Evolutionary conservation across 2,888 invertebrate species (phyloP).

Genomic region (Phaonia tiefii): DNA sequence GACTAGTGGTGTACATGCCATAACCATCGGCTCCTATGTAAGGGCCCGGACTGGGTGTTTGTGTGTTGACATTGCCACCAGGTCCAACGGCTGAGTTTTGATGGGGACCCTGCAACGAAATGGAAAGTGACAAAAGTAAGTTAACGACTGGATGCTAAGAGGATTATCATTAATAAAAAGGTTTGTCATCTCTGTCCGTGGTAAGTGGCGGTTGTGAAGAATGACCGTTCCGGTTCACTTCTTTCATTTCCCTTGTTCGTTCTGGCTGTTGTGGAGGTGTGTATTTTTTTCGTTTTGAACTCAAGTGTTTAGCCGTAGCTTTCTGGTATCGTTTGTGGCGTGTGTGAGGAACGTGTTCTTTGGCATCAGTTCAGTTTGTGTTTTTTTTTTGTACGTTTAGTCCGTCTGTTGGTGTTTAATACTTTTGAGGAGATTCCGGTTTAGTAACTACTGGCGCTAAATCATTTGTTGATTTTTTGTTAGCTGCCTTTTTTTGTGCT

Average conservation of each 20-base stretch:
- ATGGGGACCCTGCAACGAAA: conserved; percentile 74
- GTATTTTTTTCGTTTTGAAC: conserved; percentile 25
- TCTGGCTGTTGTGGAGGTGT: conserved; percentile 58
- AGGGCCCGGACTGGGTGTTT: conserved; percentile 80
- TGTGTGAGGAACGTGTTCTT: conserved; percentile 64
- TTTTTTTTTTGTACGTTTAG: conserved; percentile 32
- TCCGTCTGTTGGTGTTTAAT: conserved; percentile 27
- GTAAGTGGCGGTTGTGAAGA: background rate
- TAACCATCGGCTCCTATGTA: conserved; percentile 80
- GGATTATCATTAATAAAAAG: conserved; percentile 21
- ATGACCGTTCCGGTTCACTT: background rate
- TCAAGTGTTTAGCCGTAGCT: background rate
- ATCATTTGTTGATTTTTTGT: conserved; percentile 59
- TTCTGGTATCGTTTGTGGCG: conserved; percentile 46
- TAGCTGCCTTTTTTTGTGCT: conserved; percentile 50
- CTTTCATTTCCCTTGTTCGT: too few relatives aligned
- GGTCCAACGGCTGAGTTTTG: conserved; percentile 70
- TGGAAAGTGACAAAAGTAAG: conserved; percentile 38
- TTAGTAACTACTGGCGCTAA: conserved; percentile 66
- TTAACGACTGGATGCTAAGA: conserved; percentile 39
- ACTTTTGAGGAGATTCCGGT: conserved; percentile 63
- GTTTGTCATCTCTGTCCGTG: conserved; percentile 14
- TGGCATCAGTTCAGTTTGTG: too few relatives aligned
- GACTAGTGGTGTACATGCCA: conserved; percentile 79
- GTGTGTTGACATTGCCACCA: conserved; percentile 78